phyloP scores from a whole-genome alignment of 2,888 invertebrate species.

The Siphonodentalium dalli region DNA sequence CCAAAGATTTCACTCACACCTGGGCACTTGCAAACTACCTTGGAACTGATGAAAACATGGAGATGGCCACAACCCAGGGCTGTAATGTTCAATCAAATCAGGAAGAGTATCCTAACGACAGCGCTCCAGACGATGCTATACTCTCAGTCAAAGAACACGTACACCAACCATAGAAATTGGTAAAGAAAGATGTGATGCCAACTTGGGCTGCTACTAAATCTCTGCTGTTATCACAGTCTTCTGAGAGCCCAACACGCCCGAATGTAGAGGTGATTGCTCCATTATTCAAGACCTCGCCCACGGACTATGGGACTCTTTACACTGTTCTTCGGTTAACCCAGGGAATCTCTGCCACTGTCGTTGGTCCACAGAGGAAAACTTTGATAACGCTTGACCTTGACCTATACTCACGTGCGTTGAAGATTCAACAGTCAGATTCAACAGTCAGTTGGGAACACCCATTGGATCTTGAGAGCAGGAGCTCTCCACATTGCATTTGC shows the following conservation, averaged over 20 bases:
- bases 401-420: constrained; percentile 6
- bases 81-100: no score
- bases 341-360: constrained; percentile 10
- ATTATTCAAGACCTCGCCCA: constrained; percentile 11
- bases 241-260: background rate
- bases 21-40: no score
- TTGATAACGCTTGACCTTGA: constrained; percentile 15
- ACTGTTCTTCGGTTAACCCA: constrained; percentile 14
- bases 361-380: constrained; percentile 16
- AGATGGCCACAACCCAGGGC: no score
- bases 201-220: constrained; percentile 11
- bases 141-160: no score
- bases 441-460: no score
- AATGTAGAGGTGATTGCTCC: constrained; percentile 16
- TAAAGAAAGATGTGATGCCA: constrained; percentile 10
- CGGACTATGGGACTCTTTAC: constrained; percentile 14
- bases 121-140: no score
- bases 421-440: constrained; percentile 15
- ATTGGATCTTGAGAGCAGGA: no score
- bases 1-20: no score
- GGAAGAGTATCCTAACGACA: no score
- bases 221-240: background rate
- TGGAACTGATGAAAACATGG: no score
- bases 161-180: no score
- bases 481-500: constrained; percentile 21